Evolutionary conservation across 2,888 invertebrate species (phyloP), one percentile per base, ranked within the genome.

Genomic region (Leucania comma): DNA sequence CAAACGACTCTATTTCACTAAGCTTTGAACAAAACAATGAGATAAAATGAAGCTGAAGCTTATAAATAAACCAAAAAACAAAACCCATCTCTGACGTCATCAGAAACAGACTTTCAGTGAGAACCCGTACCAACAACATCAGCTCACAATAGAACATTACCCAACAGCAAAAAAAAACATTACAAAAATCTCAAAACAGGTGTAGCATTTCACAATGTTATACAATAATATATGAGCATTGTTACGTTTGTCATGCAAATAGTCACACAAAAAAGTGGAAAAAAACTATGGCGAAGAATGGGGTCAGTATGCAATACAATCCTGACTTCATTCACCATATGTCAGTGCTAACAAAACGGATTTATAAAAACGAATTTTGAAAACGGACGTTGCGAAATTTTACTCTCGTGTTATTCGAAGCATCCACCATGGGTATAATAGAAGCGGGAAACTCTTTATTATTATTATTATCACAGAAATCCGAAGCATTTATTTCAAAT

Each of bases 171-270:
- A 68, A 54, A 50, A 75, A 63, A 63, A 61, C 14, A 51, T 22
- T 24, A 14, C 63, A 20, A 56, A 71, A 68, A 60, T 57, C 42
- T 48, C 35, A 51, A 76, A 78, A 80, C 77, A 69, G 69, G 69
- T 74, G 68, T 57, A 64, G n/a, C 53, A 60, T 76, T 72, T 64
- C 68, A 72, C 60, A 72, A 59, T 54, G 69, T 65, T 46, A 54
- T 59, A 46, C 10, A 42, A n/a, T n/a, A n/a, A n/a, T 3, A 42
- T 60, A 29, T 48, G 50, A 58, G 61, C 76, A 75, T 80, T 75
- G 81, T 69, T 54, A 50, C 83, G 64, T 75, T 81, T 84, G 83
- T 84, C 56, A 65, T 56, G 72, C 63, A 80, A 82, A 81, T 76
- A 69, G 61, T 29, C 38, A 71, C 42, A 72, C 50, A 70, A 74